Conservation (phyloP, 1,140 invertebrate genomes). For the Cydia pomonella region DNA sequence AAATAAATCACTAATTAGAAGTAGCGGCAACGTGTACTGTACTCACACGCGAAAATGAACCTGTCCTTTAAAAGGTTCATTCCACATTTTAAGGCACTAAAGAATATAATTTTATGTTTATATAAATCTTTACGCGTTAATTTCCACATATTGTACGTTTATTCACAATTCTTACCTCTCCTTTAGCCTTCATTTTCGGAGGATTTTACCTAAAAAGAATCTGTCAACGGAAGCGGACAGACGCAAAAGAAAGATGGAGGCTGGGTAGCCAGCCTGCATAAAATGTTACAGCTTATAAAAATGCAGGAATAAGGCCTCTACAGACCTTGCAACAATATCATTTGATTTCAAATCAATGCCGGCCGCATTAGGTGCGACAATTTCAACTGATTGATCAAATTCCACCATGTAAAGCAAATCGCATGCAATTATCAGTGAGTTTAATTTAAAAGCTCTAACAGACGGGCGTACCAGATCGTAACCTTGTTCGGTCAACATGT, state of each 20-base stretch:
- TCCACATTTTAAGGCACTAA: neutral
- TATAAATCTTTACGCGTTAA: neutral
- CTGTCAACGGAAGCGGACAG: slow-evolving; percentile 72
- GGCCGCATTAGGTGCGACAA: too few species aligned
- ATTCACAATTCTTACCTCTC: slow-evolving; percentile 68
- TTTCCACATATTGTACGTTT: slow-evolving; percentile 36
- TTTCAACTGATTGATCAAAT: too few species aligned
- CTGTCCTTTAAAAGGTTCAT: neutral
- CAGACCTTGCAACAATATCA: neutral
- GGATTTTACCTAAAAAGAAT: slow-evolving; percentile 61
- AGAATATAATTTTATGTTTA: neutral
- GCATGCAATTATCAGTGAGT: too few species aligned
- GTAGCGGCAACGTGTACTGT: slow-evolving; percentile 44
- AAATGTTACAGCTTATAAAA: slow-evolving; percentile 2
- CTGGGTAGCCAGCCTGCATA: neutral
- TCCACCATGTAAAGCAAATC: too few species aligned
- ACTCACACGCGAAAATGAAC: slow-evolving; percentile 36
- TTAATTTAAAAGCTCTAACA: too few species aligned
- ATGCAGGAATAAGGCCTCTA: neutral
- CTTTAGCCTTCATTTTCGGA: slow-evolving; percentile 78
- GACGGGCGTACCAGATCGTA: too few species aligned
- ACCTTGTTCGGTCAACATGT: too few species aligned
- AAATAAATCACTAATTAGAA: neutral
- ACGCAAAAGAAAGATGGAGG: slow-evolving; percentile 60
- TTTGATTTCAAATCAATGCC: too few species aligned